Evolutionary conservation across 2,797 vertebrate species (phyloP).

Genomic region (Scarus forsteni): DNA sequence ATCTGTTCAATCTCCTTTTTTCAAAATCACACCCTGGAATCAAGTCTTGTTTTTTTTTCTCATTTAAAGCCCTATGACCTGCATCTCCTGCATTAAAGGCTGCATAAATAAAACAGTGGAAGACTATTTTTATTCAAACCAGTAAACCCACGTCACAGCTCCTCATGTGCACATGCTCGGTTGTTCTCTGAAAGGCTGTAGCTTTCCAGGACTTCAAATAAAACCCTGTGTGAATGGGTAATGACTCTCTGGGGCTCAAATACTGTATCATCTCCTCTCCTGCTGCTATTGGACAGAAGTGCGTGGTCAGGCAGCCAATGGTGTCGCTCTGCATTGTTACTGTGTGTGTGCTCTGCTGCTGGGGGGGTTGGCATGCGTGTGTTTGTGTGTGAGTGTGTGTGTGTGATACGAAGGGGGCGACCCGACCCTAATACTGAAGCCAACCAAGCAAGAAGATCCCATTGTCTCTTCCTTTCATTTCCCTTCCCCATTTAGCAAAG

Average conservation of each 20-base stretch:
- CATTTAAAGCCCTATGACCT: too few relatives aligned
- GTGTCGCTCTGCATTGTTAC: conserved; percentile 68
- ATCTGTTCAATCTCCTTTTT: too few relatives aligned
- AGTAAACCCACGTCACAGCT: conserved; percentile 14
- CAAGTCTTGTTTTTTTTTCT: too few relatives aligned
- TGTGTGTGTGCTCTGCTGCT: conserved; percentile 57
- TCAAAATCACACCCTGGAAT: too few relatives aligned
- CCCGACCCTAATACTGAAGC: conserved; percentile 68
- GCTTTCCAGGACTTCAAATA: conserved; percentile 49
- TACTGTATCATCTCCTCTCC: conserved; percentile 34
- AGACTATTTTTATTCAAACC: too few relatives aligned
- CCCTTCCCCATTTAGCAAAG: conserved; percentile 48
- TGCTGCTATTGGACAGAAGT: conserved; percentile 70
- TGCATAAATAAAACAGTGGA: background rate
- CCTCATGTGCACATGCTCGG: conserved; percentile 11
- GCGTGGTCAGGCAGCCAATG: conserved; percentile 77
- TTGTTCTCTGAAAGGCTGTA: conserved; percentile 5
- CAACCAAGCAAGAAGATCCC: conserved; percentile 74
- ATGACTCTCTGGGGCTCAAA: conserved; percentile 57
- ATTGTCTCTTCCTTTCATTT: conserved; percentile 67
- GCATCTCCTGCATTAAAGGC: too few relatives aligned
- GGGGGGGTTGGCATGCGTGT: background rate
- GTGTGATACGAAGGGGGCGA: background rate
- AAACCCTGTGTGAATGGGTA: conserved; percentile 51
- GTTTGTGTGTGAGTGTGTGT: conserved; percentile 30